phyloP scores from a whole-genome alignment of 2,797 vertebrate species.

The Betta splendens region DNA sequence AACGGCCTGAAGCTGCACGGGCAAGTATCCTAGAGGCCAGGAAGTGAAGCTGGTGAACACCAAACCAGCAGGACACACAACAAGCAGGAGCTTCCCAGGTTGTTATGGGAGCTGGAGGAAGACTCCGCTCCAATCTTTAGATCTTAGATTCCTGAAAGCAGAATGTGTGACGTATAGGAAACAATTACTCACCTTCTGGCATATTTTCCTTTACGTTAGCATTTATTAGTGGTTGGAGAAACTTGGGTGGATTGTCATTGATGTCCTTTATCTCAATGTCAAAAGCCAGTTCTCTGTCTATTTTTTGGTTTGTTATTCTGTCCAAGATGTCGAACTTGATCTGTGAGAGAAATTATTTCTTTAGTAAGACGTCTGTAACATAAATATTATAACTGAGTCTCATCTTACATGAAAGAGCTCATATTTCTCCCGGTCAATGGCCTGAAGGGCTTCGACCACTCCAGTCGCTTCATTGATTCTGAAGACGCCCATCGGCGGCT shows the following conservation, averaged over 20 bases:
- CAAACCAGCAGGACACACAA: too few species aligned
- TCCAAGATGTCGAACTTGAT: constrained; percentile 78
- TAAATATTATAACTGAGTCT: too few species aligned
- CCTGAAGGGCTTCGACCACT: constrained; percentile 41
- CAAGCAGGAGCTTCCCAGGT: too few species aligned
- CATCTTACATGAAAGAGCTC: constrained; percentile 73
- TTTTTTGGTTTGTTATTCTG: rapidly evolving
- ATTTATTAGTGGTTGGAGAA: constrained; percentile 25
- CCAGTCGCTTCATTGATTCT: constrained; percentile 64
- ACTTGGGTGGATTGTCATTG: constrained; percentile 85
- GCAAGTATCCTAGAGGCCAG: constrained; percentile 61
- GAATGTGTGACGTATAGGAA: background rate
- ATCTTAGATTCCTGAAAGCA: background rate
- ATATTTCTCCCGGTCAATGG: constrained; percentile 80
- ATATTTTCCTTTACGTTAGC: constrained; percentile 66
- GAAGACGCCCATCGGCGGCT: constrained; percentile 75
- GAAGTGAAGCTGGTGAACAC: too few species aligned
- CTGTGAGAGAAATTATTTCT: constrained; percentile 54
- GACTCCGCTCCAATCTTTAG: too few species aligned
- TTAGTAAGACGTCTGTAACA: too few species aligned
- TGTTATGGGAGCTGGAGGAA: too few species aligned
- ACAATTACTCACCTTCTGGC: constrained; percentile 54
- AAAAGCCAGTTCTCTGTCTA: constrained; percentile 83
- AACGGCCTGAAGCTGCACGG: constrained; percentile 43
- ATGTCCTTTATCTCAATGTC: constrained; percentile 81